These are phyloP conservation scores for Cynaeus angustus DNA, from an alignment of 2,888 invertebrate genomes.

Conservation along the genomic window DNA sequence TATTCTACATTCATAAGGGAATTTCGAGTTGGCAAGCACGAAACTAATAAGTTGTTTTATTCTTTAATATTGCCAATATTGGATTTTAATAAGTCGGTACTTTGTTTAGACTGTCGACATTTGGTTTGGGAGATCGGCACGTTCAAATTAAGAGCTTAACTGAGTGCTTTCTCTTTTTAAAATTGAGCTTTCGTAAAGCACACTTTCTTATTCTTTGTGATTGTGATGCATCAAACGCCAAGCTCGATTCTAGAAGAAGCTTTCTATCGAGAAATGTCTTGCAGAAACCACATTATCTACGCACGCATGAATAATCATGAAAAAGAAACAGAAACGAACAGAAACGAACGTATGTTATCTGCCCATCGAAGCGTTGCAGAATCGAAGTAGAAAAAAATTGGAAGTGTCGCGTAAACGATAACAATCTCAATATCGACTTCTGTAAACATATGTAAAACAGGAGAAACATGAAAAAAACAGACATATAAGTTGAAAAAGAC, in stretches of 20 bases:
- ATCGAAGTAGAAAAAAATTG: slow-evolving; percentile 26
- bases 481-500: too few species aligned
- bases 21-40: slow-evolving; percentile 19
- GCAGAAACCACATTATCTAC: background rate
- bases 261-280: too few species aligned
- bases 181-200: too few species aligned
- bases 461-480: background rate
- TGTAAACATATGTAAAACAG: slow-evolving; percentile 7
- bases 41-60: slow-evolving; percentile 32
- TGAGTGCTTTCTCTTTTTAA: too few species aligned
- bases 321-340: slow-evolving; percentile 10
- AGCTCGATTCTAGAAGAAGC: too few species aligned
- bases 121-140: too few species aligned
- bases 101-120: too few species aligned
- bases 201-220: too few species aligned
- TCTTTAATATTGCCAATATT: slow-evolving; percentile 29
- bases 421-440: background rate
- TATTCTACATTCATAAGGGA: slow-evolving; percentile 38
- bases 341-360: slow-evolving; percentile 13
- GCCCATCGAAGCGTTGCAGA: slow-evolving; percentile 26
- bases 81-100: too few species aligned
- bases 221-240: too few species aligned
- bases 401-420: slow-evolving; percentile 27
- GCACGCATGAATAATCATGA: slow-evolving; percentile 19
- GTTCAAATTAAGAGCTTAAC: too few species aligned